A percentile compares a stretch with the other conserved stretches of the same genome.
phyloP scores from a whole-genome alignment of 2,113 vertebrate species.

The Pelecanoides urinatrix region DNA sequence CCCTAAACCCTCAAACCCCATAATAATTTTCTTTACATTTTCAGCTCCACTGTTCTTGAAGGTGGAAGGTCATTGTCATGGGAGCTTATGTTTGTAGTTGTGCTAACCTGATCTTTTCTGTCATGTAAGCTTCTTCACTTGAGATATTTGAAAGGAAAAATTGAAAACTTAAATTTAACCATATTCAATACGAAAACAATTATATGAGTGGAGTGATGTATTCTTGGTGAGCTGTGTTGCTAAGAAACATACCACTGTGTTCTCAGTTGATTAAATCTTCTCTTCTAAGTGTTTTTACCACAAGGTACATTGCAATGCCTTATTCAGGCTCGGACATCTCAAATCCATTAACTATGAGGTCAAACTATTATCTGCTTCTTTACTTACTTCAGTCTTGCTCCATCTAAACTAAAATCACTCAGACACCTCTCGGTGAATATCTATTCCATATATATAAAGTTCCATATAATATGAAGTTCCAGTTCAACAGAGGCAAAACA shows the following conservation, averaged over 20 bases:
- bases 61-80: background rate
- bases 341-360: background rate
- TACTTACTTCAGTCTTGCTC: background rate
- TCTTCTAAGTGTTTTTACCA: background rate
- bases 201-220: background rate
- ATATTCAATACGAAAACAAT: background rate
- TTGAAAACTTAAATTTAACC: background rate
- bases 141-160: background rate
- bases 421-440: background rate
- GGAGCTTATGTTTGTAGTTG: background rate
- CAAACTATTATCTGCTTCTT: background rate
- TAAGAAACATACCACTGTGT: constrained; percentile 1
- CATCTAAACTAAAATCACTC: background rate
- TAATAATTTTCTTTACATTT: background rate
- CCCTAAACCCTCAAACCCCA: background rate
- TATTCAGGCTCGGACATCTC: background rate
- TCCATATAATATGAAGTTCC: background rate
- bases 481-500: background rate
- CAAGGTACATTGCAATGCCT: background rate
- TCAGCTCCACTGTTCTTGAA: background rate
- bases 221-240: constrained; percentile 32
- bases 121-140: background rate
- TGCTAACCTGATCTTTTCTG: background rate
- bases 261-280: constrained; percentile 20
- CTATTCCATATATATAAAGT: background rate